phyloP scores from a whole-genome alignment of 2,888 invertebrate genomes.

The Cremastinae sp. region DNA sequence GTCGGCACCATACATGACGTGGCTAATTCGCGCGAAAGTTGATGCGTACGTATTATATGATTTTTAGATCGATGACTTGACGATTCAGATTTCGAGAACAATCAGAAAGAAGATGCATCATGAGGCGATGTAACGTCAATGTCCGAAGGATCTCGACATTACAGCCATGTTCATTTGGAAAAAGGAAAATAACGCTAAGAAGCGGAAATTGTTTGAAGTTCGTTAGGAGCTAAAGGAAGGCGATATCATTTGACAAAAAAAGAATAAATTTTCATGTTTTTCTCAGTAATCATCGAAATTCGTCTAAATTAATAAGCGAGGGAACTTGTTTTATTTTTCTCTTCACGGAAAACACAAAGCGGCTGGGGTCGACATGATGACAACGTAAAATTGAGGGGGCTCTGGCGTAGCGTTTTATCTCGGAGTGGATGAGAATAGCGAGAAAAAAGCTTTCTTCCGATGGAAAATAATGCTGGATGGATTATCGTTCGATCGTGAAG shows the following conservation, averaged over 20 bases:
- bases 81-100: conserved; percentile 11
- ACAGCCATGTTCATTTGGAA: conserved; percentile 14
- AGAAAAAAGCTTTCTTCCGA: conserved; percentile 29
- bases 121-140: conserved; percentile 32
- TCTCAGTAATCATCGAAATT: background rate
- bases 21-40: conserved; percentile 40
- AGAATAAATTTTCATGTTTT: conserved; percentile 34
- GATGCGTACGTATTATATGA: background rate
- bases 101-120: conserved; percentile 4
- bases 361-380: conserved; percentile 79
- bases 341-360: conserved; percentile 63
- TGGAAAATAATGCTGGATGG: conserved; percentile 27
- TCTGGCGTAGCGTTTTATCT: conserved; percentile 65
- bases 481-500: conserved; percentile 38
- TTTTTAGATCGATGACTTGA: conserved; percentile 22
- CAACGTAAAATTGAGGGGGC: conserved; percentile 79
- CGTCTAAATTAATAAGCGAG: background rate
- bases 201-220: background rate
- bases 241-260: conserved; percentile 38
- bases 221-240: too few species aligned
- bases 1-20: conserved; percentile 49
- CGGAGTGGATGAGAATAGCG: conserved; percentile 51
- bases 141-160: background rate
- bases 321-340: conserved; percentile 1
- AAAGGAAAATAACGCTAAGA: conserved; percentile 1